Evolutionary conservation across 2,113 vertebrate genomes (phyloP).

Genomic region (Alethe diademata): DNA sequence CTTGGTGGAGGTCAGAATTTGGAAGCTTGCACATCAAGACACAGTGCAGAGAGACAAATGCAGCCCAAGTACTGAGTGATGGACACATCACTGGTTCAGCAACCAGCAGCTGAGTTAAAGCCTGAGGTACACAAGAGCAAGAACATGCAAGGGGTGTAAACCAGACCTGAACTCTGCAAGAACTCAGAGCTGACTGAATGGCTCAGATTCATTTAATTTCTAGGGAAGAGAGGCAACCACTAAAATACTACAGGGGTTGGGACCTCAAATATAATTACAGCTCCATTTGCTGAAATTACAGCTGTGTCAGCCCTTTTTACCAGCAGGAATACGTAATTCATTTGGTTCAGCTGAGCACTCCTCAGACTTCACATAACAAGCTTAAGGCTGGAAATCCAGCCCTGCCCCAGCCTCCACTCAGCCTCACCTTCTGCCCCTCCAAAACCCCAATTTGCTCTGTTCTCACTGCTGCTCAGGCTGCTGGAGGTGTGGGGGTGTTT

Average conservation of each 20-base stretch:
- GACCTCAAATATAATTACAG: slow-evolving; percentile 40
- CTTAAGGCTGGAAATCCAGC: neutral
- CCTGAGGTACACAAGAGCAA: neutral
- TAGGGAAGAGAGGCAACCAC: slow-evolving; percentile 35
- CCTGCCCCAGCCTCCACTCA: neutral
- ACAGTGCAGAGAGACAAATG: neutral
- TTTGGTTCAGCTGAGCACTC: neutral
- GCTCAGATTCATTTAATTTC: neutral
- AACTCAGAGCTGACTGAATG: neutral
- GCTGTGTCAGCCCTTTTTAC: slow-evolving; percentile 48
- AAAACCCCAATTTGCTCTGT: neutral
- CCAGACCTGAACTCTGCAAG: neutral
- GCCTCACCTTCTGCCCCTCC: neutral
- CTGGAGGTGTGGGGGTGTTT: neutral
- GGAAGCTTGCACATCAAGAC: neutral
- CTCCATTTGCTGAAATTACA: neutral
- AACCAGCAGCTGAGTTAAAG: neutral
- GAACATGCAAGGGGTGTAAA: neutral
- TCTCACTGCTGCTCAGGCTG: neutral
- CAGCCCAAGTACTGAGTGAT: rapidly evolving
- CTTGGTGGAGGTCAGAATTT: neutral
- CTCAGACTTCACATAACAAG: neutral
- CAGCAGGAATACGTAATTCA: slow-evolving; percentile 3
- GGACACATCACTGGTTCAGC: neutral
- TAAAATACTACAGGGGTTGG: neutral